Base-by-base conservation (phyloP, 2,113 vertebrate genomes). In the Paralichthys olivaceus region DNA sequence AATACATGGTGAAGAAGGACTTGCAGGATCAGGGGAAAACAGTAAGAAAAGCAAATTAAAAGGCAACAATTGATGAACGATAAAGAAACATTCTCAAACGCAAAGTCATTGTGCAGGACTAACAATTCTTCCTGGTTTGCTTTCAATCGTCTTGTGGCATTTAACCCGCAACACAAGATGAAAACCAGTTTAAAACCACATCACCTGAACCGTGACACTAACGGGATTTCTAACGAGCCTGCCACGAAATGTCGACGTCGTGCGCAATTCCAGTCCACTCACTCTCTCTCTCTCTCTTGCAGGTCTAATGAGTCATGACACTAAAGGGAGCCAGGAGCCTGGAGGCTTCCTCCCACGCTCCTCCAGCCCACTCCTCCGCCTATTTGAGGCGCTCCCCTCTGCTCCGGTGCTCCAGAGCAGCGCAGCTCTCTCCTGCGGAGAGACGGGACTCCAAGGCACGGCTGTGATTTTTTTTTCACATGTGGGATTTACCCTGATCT, bases 271-370 rank as follows among this genome's bases (percentile, higher is more conserved):
- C 45, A 40, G 45, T 49, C 19, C 45, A 17, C 45, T 49, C 45
- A 49, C 15, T 6, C 45, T 49, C 45, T 19, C 45, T 49, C 45
- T 19, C 45, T 49, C 45, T 49, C 45, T 49, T 19, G 45, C 45
- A 49, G 45, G 79, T 84, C 70, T 90, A 91, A 93, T 84, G 90
- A 91, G 76, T 90, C 88, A 69, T 90, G 92, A 91, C 92, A 92
- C n/a, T 29, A 49, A 79, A 64, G 28, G 4, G 55, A 80, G 83
- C 88, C 87, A 12, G 7, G 60, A 74, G 87, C 45, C 45, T 49
- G 51, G 51, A 22, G n/a, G 20, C 71, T 80, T 63, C 90, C 91
- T 85, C 92, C 92, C 86, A 90, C 89, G 77, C 89, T 14, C 25
- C 55, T 11, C 65, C 84, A 76, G 81, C 82, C 85, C 87, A 78